Base-by-base conservation (phyloP, 2,888 invertebrate species). In the Ornithoptera alexandrae region DNA sequence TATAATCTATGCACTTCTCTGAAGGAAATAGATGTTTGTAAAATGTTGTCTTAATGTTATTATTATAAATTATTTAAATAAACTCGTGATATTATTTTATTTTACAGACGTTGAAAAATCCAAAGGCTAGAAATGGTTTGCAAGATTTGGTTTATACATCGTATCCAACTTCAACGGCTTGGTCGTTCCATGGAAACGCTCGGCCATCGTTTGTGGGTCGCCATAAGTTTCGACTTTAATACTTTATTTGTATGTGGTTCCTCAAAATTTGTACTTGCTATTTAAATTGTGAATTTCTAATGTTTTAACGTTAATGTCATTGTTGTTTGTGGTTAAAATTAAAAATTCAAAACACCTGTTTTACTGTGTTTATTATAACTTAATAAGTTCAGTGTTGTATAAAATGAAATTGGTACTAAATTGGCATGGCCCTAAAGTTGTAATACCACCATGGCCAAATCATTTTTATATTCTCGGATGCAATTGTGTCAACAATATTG, bases 111-210 rank as follows among this genome's bases (percentile, higher is more conserved):
- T 68, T 12, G 74, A 75, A 24, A 72, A 73, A 20, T 69, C 75
- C 74, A 22, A 85, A 78, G 57, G 75, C 72, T 62, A 79, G 90
- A 63, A 92, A 92, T 74, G 92, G 92, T n/a, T 77, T 92, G 67
- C 92, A 92, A 79, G 92, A 92, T 73, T 76, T 86, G 73, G 80
- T 84, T 22, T 89, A 79, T 67, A 85, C 90, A 2, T 78, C 89
- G 0, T 87, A 86, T 73, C 81, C 86, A 17, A 77, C 79, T 2
- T 80, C 88, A 17, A 78, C 87, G 17, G 84, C 88, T n/a, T 79
- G 92, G 92, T 81, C 86, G 1, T 92, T 92, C 72, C 90, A 91
- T 71, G 90, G 90, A 56, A 76, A 75, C 46, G 68, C 67, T 10
- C 73, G 76, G 24, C 71, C 74, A 46, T 71, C 72, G 1, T 73